A percentile compares a stretch with the other conserved stretches of the same genome.
phyloP scores from a whole-genome alignment of 2,888 invertebrate species.

The Hemicrepidius hirtus region DNA sequence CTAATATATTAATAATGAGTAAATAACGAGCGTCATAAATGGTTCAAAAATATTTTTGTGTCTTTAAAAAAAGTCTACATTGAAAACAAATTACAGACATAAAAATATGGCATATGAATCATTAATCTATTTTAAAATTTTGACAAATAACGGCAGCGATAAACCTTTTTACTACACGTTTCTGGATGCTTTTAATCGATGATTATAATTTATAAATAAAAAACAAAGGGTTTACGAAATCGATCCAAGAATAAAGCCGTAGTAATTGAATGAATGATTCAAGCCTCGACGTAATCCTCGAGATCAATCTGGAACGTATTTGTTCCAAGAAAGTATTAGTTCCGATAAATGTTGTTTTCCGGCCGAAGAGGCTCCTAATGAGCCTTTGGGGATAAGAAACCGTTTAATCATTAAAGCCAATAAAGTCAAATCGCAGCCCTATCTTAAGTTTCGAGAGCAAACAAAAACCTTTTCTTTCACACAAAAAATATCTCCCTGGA shows the following conservation, averaged over 20 bases:
- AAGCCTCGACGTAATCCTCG: constrained; percentile 3
- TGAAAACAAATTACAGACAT: constrained; percentile 19
- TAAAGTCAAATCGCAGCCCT: constrained; percentile 22
- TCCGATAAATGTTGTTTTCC: constrained; percentile 28
- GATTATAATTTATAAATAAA: constrained; percentile 20
- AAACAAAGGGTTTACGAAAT: not conserved
- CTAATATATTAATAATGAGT: too few species aligned
- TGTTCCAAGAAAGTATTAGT: constrained; percentile 30
- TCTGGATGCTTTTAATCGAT: not conserved
- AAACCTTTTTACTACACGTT: not conserved
- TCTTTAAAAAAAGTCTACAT: not conserved
- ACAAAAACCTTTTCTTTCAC: constrained; percentile 4
- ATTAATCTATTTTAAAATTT: constrained; percentile 2
- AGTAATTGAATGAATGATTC: constrained; percentile 28
- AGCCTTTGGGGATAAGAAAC: constrained; percentile 35
- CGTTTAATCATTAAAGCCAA: constrained; percentile 33
- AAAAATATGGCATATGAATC: constrained; percentile 25
- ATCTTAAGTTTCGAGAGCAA: not conserved
- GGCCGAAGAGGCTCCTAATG: constrained; percentile 22
- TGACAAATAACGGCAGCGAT: constrained; percentile 6
- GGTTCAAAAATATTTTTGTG: too few species aligned
- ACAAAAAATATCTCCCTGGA: not conserved
- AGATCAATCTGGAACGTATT: constrained; percentile 26
- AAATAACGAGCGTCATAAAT: not conserved
- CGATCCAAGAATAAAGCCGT: constrained; percentile 14